Evolutionary conservation across 2,888 invertebrate species (phyloP).

Genomic region (Apodemia mormo): DNA sequence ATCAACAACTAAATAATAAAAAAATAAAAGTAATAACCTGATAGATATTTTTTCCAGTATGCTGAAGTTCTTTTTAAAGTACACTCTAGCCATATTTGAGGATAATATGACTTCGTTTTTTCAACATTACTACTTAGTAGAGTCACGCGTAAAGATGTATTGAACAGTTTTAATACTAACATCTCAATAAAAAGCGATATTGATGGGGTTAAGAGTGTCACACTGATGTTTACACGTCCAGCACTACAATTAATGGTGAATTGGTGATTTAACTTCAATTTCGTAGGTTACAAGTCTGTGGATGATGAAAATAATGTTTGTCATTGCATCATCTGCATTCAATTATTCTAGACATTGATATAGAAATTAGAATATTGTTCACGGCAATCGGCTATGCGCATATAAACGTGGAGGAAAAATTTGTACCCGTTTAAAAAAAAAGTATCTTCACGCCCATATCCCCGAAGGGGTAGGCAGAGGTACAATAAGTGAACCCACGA

Average conservation of each 20-base stretch:
- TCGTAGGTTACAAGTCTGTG: constrained; percentile 39
- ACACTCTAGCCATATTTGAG: neutral
- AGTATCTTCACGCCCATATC: too few species aligned
- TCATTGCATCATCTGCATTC: constrained; percentile 61
- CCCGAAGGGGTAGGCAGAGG: too few species aligned
- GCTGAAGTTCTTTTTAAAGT: constrained; percentile 1
- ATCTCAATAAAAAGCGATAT: constrained; percentile 9
- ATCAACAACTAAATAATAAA: neutral
- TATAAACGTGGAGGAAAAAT: too few species aligned
- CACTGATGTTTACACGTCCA: constrained; percentile 1
- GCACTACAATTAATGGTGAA: constrained; percentile 21
- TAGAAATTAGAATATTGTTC: too few species aligned
- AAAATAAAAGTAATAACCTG: neutral
- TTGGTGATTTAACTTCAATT: constrained; percentile 43
- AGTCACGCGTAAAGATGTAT: neutral
- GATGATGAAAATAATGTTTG: constrained; percentile 64
- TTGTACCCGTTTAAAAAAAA: too few species aligned
- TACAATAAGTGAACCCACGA: too few species aligned
- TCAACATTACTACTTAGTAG: neutral
- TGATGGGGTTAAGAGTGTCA: constrained; percentile 5
- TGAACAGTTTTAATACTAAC: constrained; percentile 2
- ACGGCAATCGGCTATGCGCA: too few species aligned
- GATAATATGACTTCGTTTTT: too few species aligned
- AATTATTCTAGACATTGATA: neutral
- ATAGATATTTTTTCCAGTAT: neutral